Evolutionary conservation across 2,888 invertebrate genomes (phyloP).

Genomic region (Marronus borbonicus): DNA sequence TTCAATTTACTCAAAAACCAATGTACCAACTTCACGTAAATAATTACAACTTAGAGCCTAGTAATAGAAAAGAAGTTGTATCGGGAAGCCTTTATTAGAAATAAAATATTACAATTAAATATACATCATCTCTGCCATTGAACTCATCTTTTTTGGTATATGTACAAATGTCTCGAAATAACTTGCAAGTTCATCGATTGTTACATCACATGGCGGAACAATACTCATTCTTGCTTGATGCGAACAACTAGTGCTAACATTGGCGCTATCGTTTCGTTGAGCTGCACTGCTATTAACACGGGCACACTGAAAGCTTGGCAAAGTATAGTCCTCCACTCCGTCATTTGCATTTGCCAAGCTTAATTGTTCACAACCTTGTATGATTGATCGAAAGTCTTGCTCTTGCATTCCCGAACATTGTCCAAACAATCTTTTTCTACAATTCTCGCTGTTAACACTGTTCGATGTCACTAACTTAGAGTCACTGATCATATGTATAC

Average conservation of each 20-base stretch:
- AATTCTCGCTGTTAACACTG: slow-evolving; percentile 54
- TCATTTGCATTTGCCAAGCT: slow-evolving; percentile 64
- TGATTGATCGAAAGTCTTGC: slow-evolving; percentile 68
- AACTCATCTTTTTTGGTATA: slow-evolving; percentile 98
- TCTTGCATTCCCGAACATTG: slow-evolving; percentile 54
- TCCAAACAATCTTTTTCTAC: slow-evolving; percentile 52
- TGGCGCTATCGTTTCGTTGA: slow-evolving; percentile 51
- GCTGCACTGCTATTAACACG: slow-evolving; percentile 56
- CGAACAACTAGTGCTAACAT: slow-evolving; percentile 76
- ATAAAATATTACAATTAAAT: slow-evolving; percentile 74
- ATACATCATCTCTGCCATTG: slow-evolving; percentile 99
- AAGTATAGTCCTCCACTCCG: slow-evolving; percentile 61
- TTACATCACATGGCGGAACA: slow-evolving; percentile 85
- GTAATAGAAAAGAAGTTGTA: background rate
- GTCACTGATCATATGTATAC: slow-evolving; percentile 57
- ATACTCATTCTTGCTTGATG: slow-evolving; percentile 79
- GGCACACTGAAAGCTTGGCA: slow-evolving; percentile 64
- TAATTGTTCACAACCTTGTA: slow-evolving; percentile 68
- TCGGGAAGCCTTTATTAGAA: slow-evolving; percentile 42
- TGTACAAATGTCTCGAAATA: slow-evolving; percentile 97
- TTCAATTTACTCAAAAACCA: background rate
- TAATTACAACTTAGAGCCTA: too few relatives aligned
- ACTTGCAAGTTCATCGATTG: slow-evolving; percentile 94
- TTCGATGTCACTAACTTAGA: slow-evolving; percentile 40
- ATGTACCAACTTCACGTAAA: background rate